Evolutionary conservation across 2,888 invertebrate species (phyloP), one percentile per base, ranked within the genome.

Genomic region (Clanis bilineata): DNA sequence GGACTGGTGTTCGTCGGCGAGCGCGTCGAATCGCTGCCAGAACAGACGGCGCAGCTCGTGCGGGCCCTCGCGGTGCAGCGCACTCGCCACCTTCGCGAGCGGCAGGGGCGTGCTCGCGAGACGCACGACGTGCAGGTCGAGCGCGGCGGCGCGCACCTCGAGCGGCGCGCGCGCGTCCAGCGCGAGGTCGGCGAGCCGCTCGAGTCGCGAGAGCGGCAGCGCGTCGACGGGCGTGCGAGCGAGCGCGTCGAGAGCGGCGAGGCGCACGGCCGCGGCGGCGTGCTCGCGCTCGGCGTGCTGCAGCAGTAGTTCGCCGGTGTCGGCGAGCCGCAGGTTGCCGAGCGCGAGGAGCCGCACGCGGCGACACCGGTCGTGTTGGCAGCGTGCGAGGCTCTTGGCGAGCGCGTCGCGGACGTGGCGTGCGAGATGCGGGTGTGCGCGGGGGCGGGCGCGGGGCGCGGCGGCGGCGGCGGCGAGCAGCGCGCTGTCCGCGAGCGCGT

Each of bases 11-110:
- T 61, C 45, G 61, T 28, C 66, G 61, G 66, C 69, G 64, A 79
- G 77, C 70, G 73, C 63, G 12, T 4, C 68, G 70, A 82, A 64
- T 55, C 83, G 77, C 76, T 74, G 77, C 83, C 83, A 81, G 71
- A 83, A 76, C 71, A 84, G 62, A 62, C 86, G 85, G 15, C 76
- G 81, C 79, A 86, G 79, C 79, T 86, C 86, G 72, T 64, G 74
- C 65, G 69, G 55, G 57, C 68, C 59, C 62, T 67, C 64, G 64
- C 39, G 62, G 61, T 67, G 57, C 68, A 79, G 70, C 60, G 41
- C 62, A 54, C 47, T 23, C 60, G 74, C 76, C 60, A 69, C 57
- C 41, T 58, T 64, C 54, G 64, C 67, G 64, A 76, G 69, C 59
- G 77, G 74, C 65, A 65, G 65, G 63, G 73, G 65, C 64, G 64